Evolutionary conservation across 2,113 vertebrate species (phyloP).

Genomic region (Lasiurus cinereus): DNA sequence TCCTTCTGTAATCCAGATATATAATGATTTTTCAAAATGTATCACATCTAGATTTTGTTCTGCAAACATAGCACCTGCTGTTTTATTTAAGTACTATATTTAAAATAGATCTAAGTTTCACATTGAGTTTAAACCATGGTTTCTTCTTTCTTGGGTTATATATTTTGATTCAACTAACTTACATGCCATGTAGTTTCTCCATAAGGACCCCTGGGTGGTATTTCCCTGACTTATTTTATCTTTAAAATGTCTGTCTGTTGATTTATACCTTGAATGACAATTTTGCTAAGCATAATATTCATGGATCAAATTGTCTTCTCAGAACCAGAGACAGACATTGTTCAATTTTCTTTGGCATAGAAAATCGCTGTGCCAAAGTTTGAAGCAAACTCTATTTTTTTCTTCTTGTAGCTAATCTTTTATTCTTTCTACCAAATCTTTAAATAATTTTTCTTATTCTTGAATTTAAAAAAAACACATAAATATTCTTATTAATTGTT

Average conservation of each 20-base stretch:
- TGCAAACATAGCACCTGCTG: neutral
- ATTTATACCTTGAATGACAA: conserved; percentile 36
- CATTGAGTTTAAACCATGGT: neutral
- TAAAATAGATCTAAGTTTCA: neutral
- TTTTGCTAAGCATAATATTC: conserved; percentile 48
- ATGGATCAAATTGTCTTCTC: conserved; percentile 57
- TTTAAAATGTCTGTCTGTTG: conserved; percentile 55
- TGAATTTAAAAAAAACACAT: neutral
- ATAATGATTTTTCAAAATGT: neutral
- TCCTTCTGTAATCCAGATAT: neutral
- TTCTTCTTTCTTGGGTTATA: conserved; percentile 17
- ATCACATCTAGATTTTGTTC: neutral
- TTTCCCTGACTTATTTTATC: conserved; percentile 64
- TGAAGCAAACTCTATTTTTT: conserved; percentile 31
- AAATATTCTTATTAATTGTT: neutral
- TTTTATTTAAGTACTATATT: conserved; percentile 42
- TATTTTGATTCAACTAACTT: conserved; percentile 60
- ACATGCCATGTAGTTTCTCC: conserved; percentile 45
- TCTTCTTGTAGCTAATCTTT: neutral
- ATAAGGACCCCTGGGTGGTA: neutral
- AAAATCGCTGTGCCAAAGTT: neutral
- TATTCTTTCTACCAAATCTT: conserved; percentile 7
- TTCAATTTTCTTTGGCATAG: neutral
- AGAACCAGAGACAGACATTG: conserved; percentile 15
- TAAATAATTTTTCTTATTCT: neutral